phyloP scores from a whole-genome alignment of 2,113 vertebrate genomes.

The Cyanoramphus novaezelandiae region DNA sequence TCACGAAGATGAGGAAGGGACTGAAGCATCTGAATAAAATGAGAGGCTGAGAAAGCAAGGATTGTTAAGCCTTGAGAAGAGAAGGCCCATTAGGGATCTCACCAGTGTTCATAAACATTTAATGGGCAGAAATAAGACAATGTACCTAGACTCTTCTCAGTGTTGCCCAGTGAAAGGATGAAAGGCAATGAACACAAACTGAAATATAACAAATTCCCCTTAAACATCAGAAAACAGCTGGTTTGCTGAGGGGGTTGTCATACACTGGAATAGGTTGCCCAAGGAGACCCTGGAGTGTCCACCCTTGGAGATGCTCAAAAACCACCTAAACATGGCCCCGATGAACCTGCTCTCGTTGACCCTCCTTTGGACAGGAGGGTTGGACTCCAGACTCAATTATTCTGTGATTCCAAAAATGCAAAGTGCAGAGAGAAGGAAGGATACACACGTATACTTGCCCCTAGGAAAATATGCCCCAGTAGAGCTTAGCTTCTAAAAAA shows the following conservation, averaged over 20 bases:
- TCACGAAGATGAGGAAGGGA: neutral
- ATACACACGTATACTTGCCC: neutral
- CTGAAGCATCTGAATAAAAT: neutral
- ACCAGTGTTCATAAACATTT: neutral
- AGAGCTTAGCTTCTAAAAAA: neutral
- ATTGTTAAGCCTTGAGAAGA: neutral
- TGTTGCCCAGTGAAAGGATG: neutral
- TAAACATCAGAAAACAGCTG: neutral
- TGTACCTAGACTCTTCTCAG: neutral
- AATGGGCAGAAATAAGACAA: neutral
- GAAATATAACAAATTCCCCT: neutral
- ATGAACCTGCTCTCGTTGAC: neutral
- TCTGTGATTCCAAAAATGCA: neutral
- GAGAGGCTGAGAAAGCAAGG: neutral
- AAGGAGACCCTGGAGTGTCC: neutral
- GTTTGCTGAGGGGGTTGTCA: neutral
- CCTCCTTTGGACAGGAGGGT: neutral
- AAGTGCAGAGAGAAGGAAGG: neutral
- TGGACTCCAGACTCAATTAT: neutral
- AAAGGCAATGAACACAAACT: neutral
- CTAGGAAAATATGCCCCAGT: neutral
- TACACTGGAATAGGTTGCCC: neutral
- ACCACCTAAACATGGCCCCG: neutral
- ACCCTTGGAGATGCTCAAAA: neutral
- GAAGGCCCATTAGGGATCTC: neutral